Conservation (phyloP, 2,113 vertebrate genomes). For the Catharus minimus region DNA sequence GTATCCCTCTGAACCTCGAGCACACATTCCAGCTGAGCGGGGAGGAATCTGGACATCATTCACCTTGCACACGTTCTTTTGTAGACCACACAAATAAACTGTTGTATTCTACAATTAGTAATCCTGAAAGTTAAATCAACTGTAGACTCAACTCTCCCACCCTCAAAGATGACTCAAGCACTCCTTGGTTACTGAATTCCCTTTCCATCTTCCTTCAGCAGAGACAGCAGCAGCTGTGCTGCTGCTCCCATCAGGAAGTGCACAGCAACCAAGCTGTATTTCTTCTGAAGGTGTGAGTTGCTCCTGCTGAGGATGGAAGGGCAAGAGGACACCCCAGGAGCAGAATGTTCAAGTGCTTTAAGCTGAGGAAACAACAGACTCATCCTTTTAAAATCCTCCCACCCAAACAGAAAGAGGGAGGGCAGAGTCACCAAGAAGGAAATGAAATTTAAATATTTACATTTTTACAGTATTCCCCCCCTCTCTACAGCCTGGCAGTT, state of each 20-base stretch:
- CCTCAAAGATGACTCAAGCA: background rate
- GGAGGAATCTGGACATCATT: background rate
- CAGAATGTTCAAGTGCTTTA: background rate
- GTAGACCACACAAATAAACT: background rate
- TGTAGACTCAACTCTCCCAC: background rate
- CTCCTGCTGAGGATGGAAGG: background rate
- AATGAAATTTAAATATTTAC: background rate
- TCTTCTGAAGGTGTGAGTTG: background rate
- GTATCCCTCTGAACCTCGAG: rapidly evolving
- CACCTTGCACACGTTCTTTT: background rate
- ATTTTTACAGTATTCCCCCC: background rate
- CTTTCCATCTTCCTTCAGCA: background rate
- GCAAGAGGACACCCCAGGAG: background rate
- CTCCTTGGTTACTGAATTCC: background rate
- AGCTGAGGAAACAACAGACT: background rate
- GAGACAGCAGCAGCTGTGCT: background rate
- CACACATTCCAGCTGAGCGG: rapidly evolving
- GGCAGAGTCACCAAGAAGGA: background rate
- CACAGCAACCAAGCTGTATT: background rate
- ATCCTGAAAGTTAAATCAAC: background rate
- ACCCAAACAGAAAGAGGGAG: background rate
- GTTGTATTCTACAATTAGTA: background rate
- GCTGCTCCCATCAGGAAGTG: background rate
- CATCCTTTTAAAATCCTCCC: background rate
- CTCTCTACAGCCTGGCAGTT: background rate